phyloP scores from a whole-genome alignment of 2,888 invertebrate species.

The Tanytarsus gracilentus region DNA sequence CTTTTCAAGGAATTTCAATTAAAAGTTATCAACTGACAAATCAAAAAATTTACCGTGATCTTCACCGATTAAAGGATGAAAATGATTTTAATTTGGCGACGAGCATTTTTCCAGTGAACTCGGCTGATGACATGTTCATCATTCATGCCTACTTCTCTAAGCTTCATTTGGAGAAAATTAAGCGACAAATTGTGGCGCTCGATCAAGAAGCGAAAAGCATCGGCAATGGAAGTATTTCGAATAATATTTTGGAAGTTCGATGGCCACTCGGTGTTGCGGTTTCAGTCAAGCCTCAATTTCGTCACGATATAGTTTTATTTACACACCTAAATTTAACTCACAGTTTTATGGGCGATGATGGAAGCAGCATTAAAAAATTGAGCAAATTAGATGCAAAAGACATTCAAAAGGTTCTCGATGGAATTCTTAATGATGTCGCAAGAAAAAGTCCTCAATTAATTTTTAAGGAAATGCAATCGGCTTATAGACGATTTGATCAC shows the following conservation, averaged over 20 bases:
- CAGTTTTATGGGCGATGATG: constrained; percentile 72
- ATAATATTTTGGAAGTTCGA: constrained; percentile 47
- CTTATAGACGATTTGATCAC: constrained; percentile 70
- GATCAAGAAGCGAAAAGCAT: constrained; percentile 41
- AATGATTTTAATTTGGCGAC: constrained; percentile 49
- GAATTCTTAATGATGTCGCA: constrained; percentile 46
- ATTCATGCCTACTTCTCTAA: constrained; percentile 64
- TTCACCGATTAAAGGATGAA: constrained; percentile 41
- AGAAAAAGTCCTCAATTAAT: constrained; percentile 47
- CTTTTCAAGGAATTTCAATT: constrained; percentile 40
- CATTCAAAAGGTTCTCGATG: constrained; percentile 49
- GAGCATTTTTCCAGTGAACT: constrained; percentile 55
- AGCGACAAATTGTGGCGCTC: constrained; percentile 38
- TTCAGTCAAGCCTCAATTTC: constrained; percentile 56
- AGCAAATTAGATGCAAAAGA: constrained; percentile 59
- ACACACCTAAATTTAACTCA: constrained; percentile 77
- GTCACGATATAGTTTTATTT: constrained; percentile 81
- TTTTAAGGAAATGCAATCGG: constrained; percentile 53
- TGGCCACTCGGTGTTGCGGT: constrained; percentile 71
- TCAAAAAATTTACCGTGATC: constrained; percentile 44
- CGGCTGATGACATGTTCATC: constrained; percentile 55
- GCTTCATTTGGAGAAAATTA: constrained; percentile 46
- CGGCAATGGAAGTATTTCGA: constrained; percentile 45
- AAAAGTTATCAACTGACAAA: constrained; percentile 37
- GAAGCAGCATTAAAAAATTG: constrained; percentile 57